These are phyloP conservation scores for Sardina pilchardus DNA, from an alignment of 2,113 vertebrate species.

Conservation along the genomic window DNA sequence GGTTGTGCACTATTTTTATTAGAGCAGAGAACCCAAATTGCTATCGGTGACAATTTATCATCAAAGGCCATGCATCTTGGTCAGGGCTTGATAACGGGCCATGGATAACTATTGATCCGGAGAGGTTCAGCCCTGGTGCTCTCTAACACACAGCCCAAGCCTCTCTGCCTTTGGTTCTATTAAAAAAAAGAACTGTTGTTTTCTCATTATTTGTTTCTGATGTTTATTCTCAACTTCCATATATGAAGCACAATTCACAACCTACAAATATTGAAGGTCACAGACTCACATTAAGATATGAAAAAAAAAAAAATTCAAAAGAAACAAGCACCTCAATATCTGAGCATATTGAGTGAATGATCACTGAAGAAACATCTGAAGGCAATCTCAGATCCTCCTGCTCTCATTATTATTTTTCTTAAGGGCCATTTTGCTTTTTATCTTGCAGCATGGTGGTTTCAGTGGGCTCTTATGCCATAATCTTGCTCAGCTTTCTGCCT, in stretches of 20 bases:
- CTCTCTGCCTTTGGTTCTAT: background rate
- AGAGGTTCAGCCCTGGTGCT: background rate
- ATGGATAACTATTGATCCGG: conserved; percentile 59
- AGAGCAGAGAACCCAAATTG: conserved; percentile 53
- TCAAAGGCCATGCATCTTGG: conserved; percentile 60
- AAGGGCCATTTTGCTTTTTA: background rate
- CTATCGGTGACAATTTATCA: conserved; percentile 55
- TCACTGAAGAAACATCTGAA: background rate
- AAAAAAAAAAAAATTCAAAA: background rate
- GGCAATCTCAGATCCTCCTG: background rate
- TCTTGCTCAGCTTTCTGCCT: background rate
- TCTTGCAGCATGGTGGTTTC: background rate
- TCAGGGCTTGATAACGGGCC: conserved; percentile 56
- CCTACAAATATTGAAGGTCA: background rate
- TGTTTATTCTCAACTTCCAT: background rate
- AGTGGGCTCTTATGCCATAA: background rate
- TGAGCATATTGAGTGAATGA: background rate
- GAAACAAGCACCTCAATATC: background rate
- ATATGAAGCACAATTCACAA: background rate
- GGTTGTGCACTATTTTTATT: conserved; percentile 44
- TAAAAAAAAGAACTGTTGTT: background rate
- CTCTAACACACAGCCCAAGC: background rate
- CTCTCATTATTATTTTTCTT: background rate
- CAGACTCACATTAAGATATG: background rate
- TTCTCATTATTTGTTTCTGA: background rate